phyloP scores from a whole-genome alignment of 30 jellyfish, hydroid and myxozoan species.

The Sanderia malayensis region DNA sequence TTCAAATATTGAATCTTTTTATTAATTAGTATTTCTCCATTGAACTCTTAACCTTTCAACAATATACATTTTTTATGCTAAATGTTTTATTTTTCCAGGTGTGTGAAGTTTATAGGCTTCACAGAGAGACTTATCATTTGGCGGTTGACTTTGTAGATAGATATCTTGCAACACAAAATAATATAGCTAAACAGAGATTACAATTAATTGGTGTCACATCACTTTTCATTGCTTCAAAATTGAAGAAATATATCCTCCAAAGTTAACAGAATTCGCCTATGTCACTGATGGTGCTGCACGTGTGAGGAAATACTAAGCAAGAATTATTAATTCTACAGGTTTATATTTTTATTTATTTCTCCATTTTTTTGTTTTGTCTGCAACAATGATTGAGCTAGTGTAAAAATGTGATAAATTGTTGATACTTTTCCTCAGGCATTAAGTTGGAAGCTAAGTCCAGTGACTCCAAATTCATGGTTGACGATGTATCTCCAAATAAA shows the following conservation, averaged over 20 bases:
- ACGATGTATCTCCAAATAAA: conserved; percentile 74
- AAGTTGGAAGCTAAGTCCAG: conserved; percentile 84
- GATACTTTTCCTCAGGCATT: conserved; percentile 78
- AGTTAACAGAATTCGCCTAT: conserved; percentile 84
- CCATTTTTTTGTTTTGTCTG: too few species aligned
- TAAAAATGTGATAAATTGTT: too few species aligned
- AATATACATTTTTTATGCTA: too few species aligned
- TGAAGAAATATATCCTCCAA: conserved; percentile 97
- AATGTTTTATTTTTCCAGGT: conserved; percentile 52
- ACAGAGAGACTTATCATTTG: conserved; percentile 80
- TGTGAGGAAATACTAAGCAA: conserved; percentile 77
- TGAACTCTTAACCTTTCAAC: too few species aligned
- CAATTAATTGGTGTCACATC: conserved; percentile 88
- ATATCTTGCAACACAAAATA: conserved; percentile 55
- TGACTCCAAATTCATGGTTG: conserved; percentile 84
- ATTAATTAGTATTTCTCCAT: too few species aligned
- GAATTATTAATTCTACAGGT: conserved; percentile 86
- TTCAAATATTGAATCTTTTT: too few species aligned
- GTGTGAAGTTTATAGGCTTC: conserved; percentile 93
- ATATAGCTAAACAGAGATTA: conserved; percentile 73
- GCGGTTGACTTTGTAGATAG: conserved; percentile 87
- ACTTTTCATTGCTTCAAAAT: conserved; percentile 75
- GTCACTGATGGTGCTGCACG: conserved; percentile 98
- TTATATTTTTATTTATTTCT: too few species aligned
- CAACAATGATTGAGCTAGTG: too few species aligned